Evolutionary conservation across 2,888 invertebrate genomes (phyloP).

Genomic region (Tinea pellionella): DNA sequence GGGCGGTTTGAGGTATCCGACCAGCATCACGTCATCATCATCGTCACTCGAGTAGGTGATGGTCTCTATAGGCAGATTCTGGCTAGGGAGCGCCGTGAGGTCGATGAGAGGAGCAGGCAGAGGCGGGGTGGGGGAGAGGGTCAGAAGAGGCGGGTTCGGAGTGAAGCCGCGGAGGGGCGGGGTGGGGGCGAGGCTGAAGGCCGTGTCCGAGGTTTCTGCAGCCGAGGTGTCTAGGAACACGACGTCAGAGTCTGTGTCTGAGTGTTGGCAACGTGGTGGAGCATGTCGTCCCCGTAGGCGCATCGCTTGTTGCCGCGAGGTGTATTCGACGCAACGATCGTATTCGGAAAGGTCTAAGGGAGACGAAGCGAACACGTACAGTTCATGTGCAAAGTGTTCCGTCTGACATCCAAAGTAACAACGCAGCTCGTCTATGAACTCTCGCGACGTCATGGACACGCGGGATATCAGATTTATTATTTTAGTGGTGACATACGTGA

Average conservation of each 20-base stretch:
- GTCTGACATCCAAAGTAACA: constrained; percentile 79
- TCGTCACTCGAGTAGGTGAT: constrained; percentile 57
- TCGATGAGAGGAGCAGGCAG: constrained; percentile 26
- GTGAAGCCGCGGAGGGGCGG: too few species aligned
- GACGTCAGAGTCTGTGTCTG: constrained; percentile 38
- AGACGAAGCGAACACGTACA: constrained; percentile 87
- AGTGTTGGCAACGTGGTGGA: constrained; percentile 16
- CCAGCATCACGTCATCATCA: constrained; percentile 70
- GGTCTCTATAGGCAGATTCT: constrained; percentile 45
- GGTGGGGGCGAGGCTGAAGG: too few species aligned
- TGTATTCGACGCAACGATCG: constrained; percentile 77
- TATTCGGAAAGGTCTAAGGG: constrained; percentile 86
- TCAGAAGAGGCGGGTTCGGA: too few species aligned
- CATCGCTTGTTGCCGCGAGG: constrained; percentile 63
- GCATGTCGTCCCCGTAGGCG: constrained; percentile 27
- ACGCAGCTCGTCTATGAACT: constrained; percentile 77
- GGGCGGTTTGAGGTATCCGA: constrained; percentile 75
- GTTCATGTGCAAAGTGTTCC: constrained; percentile 90
- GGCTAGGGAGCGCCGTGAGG: constrained; percentile 27
- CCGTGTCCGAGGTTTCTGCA: not conserved
- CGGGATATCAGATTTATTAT: constrained; percentile 77
- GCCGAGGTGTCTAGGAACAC: constrained; percentile 31
- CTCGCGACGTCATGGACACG: constrained; percentile 74
- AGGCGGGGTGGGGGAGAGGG: too few species aligned
- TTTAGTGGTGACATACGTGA: constrained; percentile 74